Conservation (phyloP, 2,797 vertebrate species). For the Leontocebus nigricollis region DNA sequence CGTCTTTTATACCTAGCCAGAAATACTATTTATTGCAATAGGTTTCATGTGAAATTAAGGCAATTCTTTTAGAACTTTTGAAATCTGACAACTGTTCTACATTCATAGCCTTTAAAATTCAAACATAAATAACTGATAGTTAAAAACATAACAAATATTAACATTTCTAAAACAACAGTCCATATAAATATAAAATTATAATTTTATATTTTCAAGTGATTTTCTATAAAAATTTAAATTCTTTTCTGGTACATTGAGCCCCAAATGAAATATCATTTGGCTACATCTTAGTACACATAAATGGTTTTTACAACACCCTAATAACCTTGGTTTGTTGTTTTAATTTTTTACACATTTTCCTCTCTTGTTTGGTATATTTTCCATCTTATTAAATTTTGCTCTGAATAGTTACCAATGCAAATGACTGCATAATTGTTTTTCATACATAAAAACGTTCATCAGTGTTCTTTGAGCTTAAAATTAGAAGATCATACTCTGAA, state of each 20-base stretch:
- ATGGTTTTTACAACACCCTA: background rate
- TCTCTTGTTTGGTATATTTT: background rate
- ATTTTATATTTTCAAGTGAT: conserved; percentile 29
- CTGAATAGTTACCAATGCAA: background rate
- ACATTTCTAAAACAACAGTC: background rate
- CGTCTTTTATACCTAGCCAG: background rate
- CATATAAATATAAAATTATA: background rate
- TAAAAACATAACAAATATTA: conserved; percentile 68
- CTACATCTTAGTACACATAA: background rate
- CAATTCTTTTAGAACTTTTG: conserved; percentile 44
- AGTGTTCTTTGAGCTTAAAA: background rate
- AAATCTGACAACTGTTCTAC: conserved; percentile 55
- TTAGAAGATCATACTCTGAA: background rate
- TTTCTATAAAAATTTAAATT: conserved; percentile 29
- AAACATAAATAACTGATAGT: conserved; percentile 66
- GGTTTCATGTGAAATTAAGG: conserved; percentile 49
- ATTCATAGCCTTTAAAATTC: conserved; percentile 54
- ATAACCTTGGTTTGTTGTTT: background rate
- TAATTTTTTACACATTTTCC: conserved; percentile 46
- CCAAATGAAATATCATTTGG: background rate
- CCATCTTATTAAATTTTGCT: conserved; percentile 43
- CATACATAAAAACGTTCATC: background rate
- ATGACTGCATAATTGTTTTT: background rate
- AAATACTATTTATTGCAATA: background rate
- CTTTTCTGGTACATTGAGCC: background rate